Percentiles rank a stretch among this genome's conserved stretches.
Evolutionary conservation across 1,140 invertebrate species (phyloP).

Genomic region (Oncopeltus fasciatus): DNA sequence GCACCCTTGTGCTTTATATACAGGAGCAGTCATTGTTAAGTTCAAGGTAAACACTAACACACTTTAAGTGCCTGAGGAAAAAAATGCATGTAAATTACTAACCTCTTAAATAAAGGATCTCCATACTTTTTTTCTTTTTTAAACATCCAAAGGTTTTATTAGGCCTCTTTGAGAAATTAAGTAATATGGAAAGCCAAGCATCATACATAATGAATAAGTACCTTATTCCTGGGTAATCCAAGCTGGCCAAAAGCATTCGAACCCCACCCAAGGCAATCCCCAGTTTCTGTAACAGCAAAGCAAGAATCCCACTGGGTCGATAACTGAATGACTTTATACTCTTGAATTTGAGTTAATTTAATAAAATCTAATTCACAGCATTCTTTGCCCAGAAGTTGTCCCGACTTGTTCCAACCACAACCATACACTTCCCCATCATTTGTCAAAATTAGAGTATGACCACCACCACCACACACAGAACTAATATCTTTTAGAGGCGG

Average conservation of each 20-base stretch:
- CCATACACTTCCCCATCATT: constrained; percentile 49
- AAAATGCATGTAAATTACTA: no score
- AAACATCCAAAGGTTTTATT: no score
- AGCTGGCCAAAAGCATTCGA: constrained; percentile 58
- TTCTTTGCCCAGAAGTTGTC: constrained; percentile 47
- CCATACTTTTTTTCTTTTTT: no score
- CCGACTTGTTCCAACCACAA: constrained; percentile 73
- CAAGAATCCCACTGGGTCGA: constrained; percentile 61
- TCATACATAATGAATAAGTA: no score
- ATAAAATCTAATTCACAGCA: constrained; percentile 24
- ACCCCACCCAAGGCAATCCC: constrained; percentile 49
- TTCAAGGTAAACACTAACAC: no score
- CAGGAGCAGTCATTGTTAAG: no score
- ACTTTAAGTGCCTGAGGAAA: no score
- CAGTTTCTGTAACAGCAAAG: constrained; percentile 36
- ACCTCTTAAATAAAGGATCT: no score
- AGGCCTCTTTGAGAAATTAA: no score
- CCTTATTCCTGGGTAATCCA: constrained; percentile 29
- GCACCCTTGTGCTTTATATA: no score
- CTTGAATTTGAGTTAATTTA: constrained; percentile 23
- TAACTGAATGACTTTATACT: constrained; percentile 38
- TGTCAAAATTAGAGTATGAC: constrained; percentile 54
- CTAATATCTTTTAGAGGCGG: constrained; percentile 30
- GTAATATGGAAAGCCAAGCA: no score
- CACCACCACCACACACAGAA: constrained; percentile 56